Evolutionary conservation across 2,797 vertebrate genomes (phyloP), one percentile per base, ranked within the genome.

Genomic region (Chaetodon trifasciatus): DNA sequence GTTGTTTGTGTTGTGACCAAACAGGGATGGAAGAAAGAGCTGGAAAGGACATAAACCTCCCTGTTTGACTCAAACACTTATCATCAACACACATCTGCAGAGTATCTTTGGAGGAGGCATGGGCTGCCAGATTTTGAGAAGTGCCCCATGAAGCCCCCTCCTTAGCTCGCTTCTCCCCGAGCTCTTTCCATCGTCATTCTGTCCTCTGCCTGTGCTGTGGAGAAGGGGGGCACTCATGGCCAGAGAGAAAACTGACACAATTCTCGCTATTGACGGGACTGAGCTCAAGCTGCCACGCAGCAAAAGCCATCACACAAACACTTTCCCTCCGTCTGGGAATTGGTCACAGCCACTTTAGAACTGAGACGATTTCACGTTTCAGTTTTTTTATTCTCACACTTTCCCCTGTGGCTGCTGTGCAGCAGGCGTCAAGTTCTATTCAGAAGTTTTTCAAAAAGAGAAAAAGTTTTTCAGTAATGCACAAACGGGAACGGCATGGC

Each of bases 311-410:
- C 75, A 81, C 84, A 83, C 67, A 80, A 83, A 74, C n/a, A 12
- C 70, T 80, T 70, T 76, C 28, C 67, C 66, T 66, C 71, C 72
- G 37, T 86, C 78, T 83, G 93, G 83, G 82, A 91, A 93, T 90
- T 91, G 67, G 90, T 85, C 90, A 90, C 74, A 80, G 88, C 52
- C 86, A 86, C 88, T 93, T 92, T 78, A 82, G 60, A 91, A 86
- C 78, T 85, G 58, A 89, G 86, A 83, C 71, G 21, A 87, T 90
- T 91, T 88, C 78, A 84, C 65, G 57, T 88, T 85, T 82, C 11
- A 39, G 0, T 79, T 78, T 70, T 77, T 68, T 19, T 17, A 40
- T 57, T 67, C 16, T 32, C 19, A 21, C 21, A 4, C 55, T 23
- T 63, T 61, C 77, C 76, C 81, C 63, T 1, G 32, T 65, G 76